Conservation (phyloP, 2,113 vertebrate genomes). For the Trogon melanurus region DNA sequence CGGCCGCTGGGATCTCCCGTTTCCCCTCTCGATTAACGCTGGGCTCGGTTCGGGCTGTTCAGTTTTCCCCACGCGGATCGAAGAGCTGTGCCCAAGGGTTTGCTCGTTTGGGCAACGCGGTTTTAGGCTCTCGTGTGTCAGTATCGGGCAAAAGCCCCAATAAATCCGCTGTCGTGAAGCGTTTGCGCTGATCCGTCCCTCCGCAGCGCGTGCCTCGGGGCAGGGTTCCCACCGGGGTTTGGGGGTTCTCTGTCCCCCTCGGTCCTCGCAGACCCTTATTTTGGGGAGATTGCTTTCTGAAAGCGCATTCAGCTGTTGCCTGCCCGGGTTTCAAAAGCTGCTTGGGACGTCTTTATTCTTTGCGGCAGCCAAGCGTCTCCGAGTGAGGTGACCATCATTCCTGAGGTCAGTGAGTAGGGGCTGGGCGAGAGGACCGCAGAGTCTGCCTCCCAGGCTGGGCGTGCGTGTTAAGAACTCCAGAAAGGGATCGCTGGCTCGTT, state of each 20-base stretch:
- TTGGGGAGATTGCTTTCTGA: background rate
- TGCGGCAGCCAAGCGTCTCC: background rate
- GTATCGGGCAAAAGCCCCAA: constrained; percentile 26
- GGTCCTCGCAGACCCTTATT: background rate
- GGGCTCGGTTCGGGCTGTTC: background rate
- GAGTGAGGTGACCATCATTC: background rate
- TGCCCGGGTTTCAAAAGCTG: background rate
- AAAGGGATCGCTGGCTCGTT: background rate
- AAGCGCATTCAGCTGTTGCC: background rate
- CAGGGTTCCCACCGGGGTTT: background rate
- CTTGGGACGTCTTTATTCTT: background rate
- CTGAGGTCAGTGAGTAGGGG: rapidly evolving
- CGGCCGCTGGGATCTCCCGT: background rate
- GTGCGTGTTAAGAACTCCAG: background rate
- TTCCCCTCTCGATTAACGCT: background rate
- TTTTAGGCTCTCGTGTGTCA: background rate
- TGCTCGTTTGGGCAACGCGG: background rate
- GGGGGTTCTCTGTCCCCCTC: background rate
- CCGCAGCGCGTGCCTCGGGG: background rate
- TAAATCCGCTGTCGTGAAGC: constrained; percentile 24
- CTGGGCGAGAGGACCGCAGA: background rate
- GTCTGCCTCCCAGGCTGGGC: background rate
- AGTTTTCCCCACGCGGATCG: background rate
- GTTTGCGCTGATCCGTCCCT: background rate
- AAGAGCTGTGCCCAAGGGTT: background rate